Evolutionary conservation across 2,888 invertebrate species (phyloP).

Genomic region (Hirtodrosophila duncani): DNA sequence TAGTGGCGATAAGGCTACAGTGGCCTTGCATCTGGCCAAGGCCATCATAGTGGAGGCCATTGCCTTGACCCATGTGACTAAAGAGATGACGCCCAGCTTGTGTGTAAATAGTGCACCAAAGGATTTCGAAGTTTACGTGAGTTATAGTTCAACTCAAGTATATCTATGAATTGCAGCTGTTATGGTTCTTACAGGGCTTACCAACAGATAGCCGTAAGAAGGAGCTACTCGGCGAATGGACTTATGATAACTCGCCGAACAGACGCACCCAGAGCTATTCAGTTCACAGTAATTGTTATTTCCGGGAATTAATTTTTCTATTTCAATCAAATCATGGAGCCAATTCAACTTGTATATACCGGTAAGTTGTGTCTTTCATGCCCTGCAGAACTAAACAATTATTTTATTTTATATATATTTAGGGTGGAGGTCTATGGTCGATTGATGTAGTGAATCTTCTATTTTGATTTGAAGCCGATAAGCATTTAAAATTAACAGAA

Average conservation of each 20-base stretch:
- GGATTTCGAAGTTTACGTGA: constrained; percentile 61
- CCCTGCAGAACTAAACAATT: not conserved
- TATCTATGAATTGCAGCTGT: not conserved
- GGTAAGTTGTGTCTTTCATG: constrained; percentile 34
- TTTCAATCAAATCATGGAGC: constrained; percentile 66
- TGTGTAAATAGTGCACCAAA: constrained; percentile 66
- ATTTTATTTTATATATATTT: not conserved
- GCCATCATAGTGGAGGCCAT: constrained; percentile 54
- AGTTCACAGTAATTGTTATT: constrained; percentile 16
- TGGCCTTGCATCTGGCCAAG: constrained; percentile 51
- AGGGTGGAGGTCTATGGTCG: constrained; percentile 43
- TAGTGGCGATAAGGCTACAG: constrained; percentile 41
- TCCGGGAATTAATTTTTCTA: constrained; percentile 37
- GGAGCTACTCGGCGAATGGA: constrained; percentile 45
- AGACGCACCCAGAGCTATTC: constrained; percentile 44
- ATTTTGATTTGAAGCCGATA: not conserved
- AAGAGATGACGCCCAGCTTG: constrained; percentile 49
- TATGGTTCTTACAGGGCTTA: constrained; percentile 39
- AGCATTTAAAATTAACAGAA: not conserved
- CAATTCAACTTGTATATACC: constrained; percentile 67
- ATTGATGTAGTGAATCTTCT: not conserved
- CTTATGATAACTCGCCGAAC: constrained; percentile 41
- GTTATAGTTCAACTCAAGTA: not conserved
- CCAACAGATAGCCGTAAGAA: not conserved
- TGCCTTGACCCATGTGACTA: constrained; percentile 54